phyloP scores from a whole-genome alignment of 1,140 invertebrate genomes.

The Drosophila willistoni region DNA sequence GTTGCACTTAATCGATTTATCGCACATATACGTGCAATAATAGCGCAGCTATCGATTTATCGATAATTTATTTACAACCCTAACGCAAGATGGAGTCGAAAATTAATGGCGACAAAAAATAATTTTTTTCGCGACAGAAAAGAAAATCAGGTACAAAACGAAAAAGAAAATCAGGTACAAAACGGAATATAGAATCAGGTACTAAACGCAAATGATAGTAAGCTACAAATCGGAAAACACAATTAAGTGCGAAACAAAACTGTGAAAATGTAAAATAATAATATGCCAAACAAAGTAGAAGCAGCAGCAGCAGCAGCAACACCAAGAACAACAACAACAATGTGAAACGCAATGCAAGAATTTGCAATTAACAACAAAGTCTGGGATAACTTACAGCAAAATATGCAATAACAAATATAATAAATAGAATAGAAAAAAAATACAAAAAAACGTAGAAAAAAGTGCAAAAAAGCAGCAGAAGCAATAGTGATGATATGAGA shows the following conservation, averaged over 20 bases:
- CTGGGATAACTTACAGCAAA: slow-evolving; percentile 6
- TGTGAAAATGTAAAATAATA: slow-evolving; percentile 14
- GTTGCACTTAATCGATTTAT: background rate
- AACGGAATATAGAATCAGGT: slow-evolving; percentile 1
- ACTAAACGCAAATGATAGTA: background rate
- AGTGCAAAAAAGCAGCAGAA: slow-evolving; percentile 72
- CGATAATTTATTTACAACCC: slow-evolving; percentile 14
- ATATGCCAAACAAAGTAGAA: slow-evolving; percentile 11
- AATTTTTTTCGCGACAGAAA: slow-evolving; percentile 14
- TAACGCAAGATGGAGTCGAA: slow-evolving; percentile 24
- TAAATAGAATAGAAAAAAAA: slow-evolving; percentile 63
- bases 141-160: slow-evolving; percentile 14
- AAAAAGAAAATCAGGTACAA: slow-evolving; percentile 8
- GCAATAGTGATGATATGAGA: slow-evolving; percentile 49
- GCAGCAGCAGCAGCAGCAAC: slow-evolving; percentile 6
- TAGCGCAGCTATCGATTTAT: slow-evolving; percentile 7
- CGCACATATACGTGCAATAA: slow-evolving; percentile 5
- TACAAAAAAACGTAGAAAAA: slow-evolving; percentile 72
- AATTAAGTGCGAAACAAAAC: slow-evolving; percentile 9
- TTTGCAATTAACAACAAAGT: slow-evolving; percentile 21
- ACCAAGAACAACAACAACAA: slow-evolving; percentile 8
- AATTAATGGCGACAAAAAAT: slow-evolving; percentile 18
- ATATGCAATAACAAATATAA: slow-evolving; percentile 61
- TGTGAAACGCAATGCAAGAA: slow-evolving; percentile 7
- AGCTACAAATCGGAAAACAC: slow-evolving; percentile 1